A percentile compares a stretch with the other conserved stretches of the same genome.
Evolutionary conservation across 2,113 vertebrate species (phyloP).

Genomic region (Phalacrocorax aristotelis): DNA sequence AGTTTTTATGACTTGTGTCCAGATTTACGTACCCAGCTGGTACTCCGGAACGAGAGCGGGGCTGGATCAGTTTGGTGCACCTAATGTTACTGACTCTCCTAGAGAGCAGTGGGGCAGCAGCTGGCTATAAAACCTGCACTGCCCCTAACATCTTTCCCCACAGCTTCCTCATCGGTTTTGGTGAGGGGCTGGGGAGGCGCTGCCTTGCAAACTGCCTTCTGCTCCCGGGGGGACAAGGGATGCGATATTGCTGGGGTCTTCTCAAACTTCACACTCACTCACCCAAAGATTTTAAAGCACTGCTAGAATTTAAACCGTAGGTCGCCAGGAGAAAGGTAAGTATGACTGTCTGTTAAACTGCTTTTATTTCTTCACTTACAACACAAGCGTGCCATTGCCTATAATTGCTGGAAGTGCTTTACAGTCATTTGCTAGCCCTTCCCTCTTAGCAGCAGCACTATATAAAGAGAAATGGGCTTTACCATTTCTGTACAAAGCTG

Average conservation of each 20-base stretch:
- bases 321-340: neutral
- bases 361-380: neutral
- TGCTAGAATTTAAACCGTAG: neutral
- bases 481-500: neutral
- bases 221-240: neutral
- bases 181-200: neutral
- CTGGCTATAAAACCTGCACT: neutral
- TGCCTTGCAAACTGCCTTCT: neutral
- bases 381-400: neutral
- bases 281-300: neutral
- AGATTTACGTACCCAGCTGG: neutral
- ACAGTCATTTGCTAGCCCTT: neutral
- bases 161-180: rapidly evolving
- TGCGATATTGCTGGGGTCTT: no score
- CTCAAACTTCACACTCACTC: neutral
- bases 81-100: rapidly evolving
- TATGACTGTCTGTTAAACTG: neutral
- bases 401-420: neutral
- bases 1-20: neutral
- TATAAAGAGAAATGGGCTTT: neutral
- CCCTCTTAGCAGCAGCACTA: neutral
- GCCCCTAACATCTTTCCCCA: neutral
- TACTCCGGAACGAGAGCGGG: no score
- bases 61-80: neutral
- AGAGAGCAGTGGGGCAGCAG: no score